Evolutionary conservation across 2,113 vertebrate species (phyloP).

Genomic region (Caranx ignobilis): DNA sequence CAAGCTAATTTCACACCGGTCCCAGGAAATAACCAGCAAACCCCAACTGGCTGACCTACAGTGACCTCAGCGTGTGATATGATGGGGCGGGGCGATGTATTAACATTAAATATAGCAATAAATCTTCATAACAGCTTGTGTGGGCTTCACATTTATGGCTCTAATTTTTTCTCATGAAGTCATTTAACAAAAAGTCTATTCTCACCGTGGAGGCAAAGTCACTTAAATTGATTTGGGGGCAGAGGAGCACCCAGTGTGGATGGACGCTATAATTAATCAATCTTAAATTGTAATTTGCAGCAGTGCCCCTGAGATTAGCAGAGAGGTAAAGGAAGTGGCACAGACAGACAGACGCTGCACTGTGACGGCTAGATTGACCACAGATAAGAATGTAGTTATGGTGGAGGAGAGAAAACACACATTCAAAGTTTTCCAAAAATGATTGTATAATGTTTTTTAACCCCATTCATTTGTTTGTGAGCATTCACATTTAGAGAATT

Average conservation of each 20-base stretch:
- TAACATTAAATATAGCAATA: constrained; percentile 72
- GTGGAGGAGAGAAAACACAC: background rate
- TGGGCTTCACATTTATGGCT: constrained; percentile 71
- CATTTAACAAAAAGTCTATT: constrained; percentile 73
- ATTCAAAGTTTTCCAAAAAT: constrained; percentile 4
- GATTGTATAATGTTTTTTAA: constrained; percentile 19
- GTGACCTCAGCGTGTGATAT: constrained; percentile 50
- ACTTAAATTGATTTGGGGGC: constrained; percentile 73
- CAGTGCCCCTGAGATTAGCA: constrained; percentile 65
- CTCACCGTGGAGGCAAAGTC: constrained; percentile 59
- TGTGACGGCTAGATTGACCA: background rate
- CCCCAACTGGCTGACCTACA: constrained; percentile 45
- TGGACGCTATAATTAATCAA: constrained; percentile 75
- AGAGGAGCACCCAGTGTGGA: constrained; percentile 50
- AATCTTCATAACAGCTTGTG: constrained; percentile 77
- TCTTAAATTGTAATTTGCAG: constrained; percentile 68
- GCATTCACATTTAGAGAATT: background rate
- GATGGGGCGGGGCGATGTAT: constrained; percentile 48
- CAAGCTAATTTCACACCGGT: constrained; percentile 36
- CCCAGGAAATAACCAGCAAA: constrained; percentile 33
- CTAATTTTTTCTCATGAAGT: constrained; percentile 74
- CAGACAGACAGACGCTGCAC: background rate
- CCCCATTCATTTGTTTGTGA: background rate
- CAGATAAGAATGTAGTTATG: background rate
- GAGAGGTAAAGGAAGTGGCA: constrained; percentile 33